Base-by-base conservation (phyloP, 2,797 vertebrate species). In the Macroramphosus scolopax region DNA sequence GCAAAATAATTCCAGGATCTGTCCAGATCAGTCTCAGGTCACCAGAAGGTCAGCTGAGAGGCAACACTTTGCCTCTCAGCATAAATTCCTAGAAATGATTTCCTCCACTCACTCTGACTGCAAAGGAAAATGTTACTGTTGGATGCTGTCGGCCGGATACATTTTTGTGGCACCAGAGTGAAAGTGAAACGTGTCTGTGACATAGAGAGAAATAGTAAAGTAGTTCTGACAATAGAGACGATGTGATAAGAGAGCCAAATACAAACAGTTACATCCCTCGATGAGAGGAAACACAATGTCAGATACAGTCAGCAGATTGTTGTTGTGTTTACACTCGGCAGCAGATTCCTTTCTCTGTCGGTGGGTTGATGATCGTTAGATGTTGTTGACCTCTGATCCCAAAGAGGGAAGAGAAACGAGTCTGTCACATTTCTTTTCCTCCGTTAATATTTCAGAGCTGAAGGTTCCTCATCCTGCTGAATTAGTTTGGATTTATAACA, bases 21-120 rank as follows among this genome's bases (percentile, higher is more conserved):
- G 31, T 43, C 34, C 17, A 34, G n/a, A n/a, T n/a, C n/a, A n/a
- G n/a, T n/a, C n/a, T n/a, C 40, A 53, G 74, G 77, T 80, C 75
- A 71, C 35, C 31, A 30, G 9, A 41, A 63, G 77, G 74, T 86
- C 66, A 64, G 34, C 17, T 13, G 30, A 62, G 53, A 72, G 49
- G 44, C 36, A 55, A 34, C 53, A 30, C 59, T 72, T 56, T 49
- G 62, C 51, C 66, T 75, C 37, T n/a, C 51, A 54, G 58, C 20
- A 17, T 39, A 50, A 58, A 67, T 22, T 52, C 35, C 8, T 3
- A 39, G 18, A 33, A 70, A 46, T 58, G 28, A 62, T 60, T 42
- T 45, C 60, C 48, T 63, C 41, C 12, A 24, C 24, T 65, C 28
- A 39, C 36, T 45, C 2, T 25, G 33, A 36, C 17, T 17, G 28